These are phyloP conservation scores for Andrena bucephala DNA, from an alignment of 2,888 invertebrate genomes.

Conservation along the genomic window DNA sequence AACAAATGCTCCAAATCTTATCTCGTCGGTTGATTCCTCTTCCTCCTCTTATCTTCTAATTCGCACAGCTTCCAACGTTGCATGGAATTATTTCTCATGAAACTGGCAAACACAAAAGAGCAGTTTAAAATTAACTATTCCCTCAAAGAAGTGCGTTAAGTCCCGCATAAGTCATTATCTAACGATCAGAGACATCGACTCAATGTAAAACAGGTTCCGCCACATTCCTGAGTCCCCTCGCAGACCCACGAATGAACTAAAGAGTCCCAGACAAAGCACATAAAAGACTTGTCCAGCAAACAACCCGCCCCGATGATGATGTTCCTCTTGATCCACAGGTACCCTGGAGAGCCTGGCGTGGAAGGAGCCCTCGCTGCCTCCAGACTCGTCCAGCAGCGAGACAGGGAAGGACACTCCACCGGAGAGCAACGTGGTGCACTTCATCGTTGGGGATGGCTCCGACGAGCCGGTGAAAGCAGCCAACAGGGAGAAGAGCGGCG, in stretches of 20 bases:
- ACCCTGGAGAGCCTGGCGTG: slow-evolving; percentile 79
- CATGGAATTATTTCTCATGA: not conserved
- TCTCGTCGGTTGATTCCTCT: not conserved
- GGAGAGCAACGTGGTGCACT: slow-evolving; percentile 79
- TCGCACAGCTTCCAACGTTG: not conserved
- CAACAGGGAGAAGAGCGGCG: slow-evolving; percentile 54
- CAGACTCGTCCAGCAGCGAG: slow-evolving; percentile 87
- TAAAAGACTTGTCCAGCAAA: not conserved
- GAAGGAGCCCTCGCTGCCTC: slow-evolving; percentile 85
- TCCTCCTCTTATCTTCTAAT: not conserved
- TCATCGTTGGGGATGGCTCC: slow-evolving; percentile 79
- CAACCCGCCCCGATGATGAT: not conserved
- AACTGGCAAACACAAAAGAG: not conserved
- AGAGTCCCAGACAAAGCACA: not conserved
- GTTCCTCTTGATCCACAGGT: slow-evolving; percentile 75
- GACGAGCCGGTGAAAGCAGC: slow-evolving; percentile 61
- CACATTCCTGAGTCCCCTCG: not conserved
- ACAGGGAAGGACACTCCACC: slow-evolving; percentile 86
- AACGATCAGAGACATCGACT: not conserved
- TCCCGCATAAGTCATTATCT: not conserved
- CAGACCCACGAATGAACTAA: not conserved
- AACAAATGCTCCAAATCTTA: too few species aligned
- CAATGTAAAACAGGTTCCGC: not conserved
- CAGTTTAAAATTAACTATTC: not conserved
- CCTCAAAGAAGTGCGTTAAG: not conserved